phyloP scores from a whole-genome alignment of 2,113 vertebrate genomes.

The Carlito syrichta region DNA sequence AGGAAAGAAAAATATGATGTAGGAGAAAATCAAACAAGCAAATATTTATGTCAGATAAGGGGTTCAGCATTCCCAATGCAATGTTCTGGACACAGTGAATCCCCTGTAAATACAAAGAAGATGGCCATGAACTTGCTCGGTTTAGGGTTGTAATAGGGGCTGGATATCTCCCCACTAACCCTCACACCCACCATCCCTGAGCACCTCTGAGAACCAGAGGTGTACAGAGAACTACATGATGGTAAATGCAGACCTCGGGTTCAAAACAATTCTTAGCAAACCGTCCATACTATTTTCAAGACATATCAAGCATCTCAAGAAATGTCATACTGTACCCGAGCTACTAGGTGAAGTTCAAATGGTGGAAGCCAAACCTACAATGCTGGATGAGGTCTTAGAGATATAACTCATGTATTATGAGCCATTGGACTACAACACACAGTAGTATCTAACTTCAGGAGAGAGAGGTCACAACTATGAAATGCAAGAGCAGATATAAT shows the following conservation, averaged over 20 bases:
- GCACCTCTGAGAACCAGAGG: background rate
- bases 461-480: background rate
- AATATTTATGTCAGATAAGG: background rate
- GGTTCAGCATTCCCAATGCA: background rate
- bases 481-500: background rate
- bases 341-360: too few relatives aligned
- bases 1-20: background rate
- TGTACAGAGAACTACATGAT: rapidly evolving
- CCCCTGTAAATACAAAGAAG: rapidly evolving
- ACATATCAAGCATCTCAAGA: background rate
- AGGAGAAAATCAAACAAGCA: background rate
- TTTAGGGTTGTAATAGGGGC: background rate
- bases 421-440: too few relatives aligned
- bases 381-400: too few relatives aligned
- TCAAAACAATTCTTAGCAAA: background rate
- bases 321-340: background rate
- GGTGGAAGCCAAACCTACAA: background rate
- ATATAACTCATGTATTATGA: background rate
- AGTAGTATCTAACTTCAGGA: background rate
- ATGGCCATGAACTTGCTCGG: rapidly evolving
- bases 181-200: background rate
- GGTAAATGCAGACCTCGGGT: background rate
- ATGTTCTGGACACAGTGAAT: background rate
- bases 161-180: rapidly evolving
- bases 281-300: background rate